phyloP scores from a whole-genome alignment of 1,140 invertebrate species.

The Cataglyphis hispanica region DNA sequence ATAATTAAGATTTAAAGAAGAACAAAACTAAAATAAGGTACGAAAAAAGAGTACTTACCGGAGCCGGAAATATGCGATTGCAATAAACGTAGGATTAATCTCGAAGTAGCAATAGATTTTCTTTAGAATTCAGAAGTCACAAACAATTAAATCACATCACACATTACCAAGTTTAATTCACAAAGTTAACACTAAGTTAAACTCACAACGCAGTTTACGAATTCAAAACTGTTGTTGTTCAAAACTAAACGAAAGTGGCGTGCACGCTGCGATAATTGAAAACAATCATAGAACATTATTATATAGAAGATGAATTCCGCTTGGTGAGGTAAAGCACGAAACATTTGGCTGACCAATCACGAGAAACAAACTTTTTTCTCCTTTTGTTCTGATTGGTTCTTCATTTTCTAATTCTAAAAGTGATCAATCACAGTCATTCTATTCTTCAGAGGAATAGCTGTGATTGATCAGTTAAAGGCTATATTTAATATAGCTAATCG shows the following conservation, averaged over 20 bases:
- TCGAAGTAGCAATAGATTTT: background rate
- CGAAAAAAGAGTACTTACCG: background rate
- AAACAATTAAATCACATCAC: background rate
- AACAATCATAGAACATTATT: background rate
- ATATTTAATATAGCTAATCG: too few species aligned
- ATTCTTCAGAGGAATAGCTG: too few species aligned
- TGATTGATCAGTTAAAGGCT: too few species aligned
- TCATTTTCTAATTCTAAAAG: too few species aligned
- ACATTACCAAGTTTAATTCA: background rate
- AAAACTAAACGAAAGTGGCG: conserved; percentile 12
- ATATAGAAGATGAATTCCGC: background rate
- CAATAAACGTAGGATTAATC: too few species aligned
- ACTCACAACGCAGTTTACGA: background rate
- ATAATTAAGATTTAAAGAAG: background rate
- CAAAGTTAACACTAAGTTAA: too few species aligned
- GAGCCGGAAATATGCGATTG: background rate
- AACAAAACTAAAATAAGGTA: background rate
- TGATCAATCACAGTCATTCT: too few species aligned
- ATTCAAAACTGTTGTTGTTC: conserved; percentile 30
- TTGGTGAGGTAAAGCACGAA: background rate
- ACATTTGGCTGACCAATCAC: background rate
- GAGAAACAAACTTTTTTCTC: too few species aligned
- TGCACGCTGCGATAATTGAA: conserved; percentile 18
- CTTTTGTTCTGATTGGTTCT: too few species aligned
- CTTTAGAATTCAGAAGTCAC: background rate